phyloP scores from a whole-genome alignment of 1,140 invertebrate species.

The Lucilia cuprina region DNA sequence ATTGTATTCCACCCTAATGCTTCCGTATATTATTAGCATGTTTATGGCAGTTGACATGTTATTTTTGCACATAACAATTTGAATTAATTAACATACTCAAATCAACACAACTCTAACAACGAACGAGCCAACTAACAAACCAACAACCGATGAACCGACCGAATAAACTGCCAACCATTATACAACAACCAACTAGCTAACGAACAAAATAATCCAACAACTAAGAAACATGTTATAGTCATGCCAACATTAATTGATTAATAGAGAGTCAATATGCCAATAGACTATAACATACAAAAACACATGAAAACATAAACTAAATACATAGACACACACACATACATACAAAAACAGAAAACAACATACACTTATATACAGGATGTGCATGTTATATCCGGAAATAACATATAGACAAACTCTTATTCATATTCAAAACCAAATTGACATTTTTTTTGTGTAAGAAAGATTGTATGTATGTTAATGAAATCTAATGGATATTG shows the following conservation, averaged over 20 bases:
- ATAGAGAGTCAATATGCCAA: not conserved
- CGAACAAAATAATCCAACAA: not conserved
- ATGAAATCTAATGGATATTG: not conserved
- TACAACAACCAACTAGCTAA: not conserved
- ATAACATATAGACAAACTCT: not conserved
- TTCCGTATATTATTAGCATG: no score
- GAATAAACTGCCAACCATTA: not conserved
- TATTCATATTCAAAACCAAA: no score
- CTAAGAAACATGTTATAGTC: not conserved
- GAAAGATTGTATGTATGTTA: not conserved
- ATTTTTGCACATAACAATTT: not conserved
- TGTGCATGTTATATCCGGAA: not conserved
- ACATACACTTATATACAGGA: not conserved
- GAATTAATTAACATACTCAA: conserved; percentile 7
- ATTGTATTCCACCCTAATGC: no score
- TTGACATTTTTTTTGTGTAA: not conserved
- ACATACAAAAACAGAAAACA: not conserved
- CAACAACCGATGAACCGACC: not conserved
- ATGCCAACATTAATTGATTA: conserved; percentile 1
- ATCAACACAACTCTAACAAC: not conserved
- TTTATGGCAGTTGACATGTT: not conserved
- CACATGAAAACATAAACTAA: not conserved
- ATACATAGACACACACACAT: not conserved
- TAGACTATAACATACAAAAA: not conserved
- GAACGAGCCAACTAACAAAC: not conserved